Percentiles rank a stretch among this genome's conserved stretches.
These are phyloP conservation scores for Parascotia fuliginaria DNA, from an alignment of 2,888 invertebrate genomes.

Conservation along the genomic window DNA sequence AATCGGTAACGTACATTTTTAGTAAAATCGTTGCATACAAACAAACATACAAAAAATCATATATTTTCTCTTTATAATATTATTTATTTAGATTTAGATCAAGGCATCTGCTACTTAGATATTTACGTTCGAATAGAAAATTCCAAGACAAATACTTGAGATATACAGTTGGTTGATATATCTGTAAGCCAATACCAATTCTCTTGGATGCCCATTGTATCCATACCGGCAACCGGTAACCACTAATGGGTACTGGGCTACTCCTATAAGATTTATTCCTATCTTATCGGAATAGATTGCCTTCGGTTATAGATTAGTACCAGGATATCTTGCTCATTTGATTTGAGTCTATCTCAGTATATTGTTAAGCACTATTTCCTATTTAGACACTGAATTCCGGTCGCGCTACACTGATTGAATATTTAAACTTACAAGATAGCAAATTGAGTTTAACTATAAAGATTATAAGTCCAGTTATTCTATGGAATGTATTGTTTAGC, in stretches of 20 bases:
- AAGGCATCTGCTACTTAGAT: background rate
- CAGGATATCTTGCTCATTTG: slow-evolving; percentile 31
- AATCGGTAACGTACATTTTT: too few species aligned
- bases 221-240: slow-evolving; percentile 39
- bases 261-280: slow-evolving; percentile 59
- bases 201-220: slow-evolving; percentile 50
- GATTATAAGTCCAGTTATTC: slow-evolving; percentile 33
- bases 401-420: slow-evolving; percentile 37
- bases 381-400: slow-evolving; percentile 35
- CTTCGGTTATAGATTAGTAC: slow-evolving; percentile 51
- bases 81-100: too few species aligned
- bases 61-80: too few species aligned
- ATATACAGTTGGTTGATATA: background rate
- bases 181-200: slow-evolving; percentile 45
- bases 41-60: too few species aligned
- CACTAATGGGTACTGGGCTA: slow-evolving; percentile 56
- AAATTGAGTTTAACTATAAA: slow-evolving; percentile 40
- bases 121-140: slow-evolving; percentile 28
- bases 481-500: slow-evolving; percentile 27
- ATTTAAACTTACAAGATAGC: slow-evolving; percentile 42
- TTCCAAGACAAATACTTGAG: slow-evolving; percentile 12
- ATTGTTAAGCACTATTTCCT: slow-evolving; percentile 39
- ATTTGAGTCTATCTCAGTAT: slow-evolving; percentile 26
- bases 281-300: slow-evolving; percentile 69
- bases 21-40: too few species aligned